Conservation (phyloP, 2,888 invertebrate genomes). For the Platynereis dumerilii region DNA sequence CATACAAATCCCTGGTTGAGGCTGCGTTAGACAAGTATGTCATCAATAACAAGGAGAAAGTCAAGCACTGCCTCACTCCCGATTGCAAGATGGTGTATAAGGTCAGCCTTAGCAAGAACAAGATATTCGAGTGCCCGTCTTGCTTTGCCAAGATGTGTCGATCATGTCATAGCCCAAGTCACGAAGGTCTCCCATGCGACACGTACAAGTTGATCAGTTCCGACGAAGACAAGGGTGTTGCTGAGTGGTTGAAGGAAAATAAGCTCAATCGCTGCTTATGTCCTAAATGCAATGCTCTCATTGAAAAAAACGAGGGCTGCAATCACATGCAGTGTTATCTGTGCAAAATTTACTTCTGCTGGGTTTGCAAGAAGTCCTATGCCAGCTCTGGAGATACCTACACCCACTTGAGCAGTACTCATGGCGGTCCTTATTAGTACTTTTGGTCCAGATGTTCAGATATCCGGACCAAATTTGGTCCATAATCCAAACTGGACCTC, state of each 20-base stretch:
- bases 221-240: constrained; percentile 32
- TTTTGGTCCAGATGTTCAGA: too few species aligned
- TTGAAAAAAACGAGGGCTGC: constrained; percentile 54
- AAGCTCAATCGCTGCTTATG: constrained; percentile 42
- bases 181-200: constrained; percentile 48
- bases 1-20: constrained; percentile 30
- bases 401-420: constrained; percentile 37
- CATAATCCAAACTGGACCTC: too few species aligned
- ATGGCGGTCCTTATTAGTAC: constrained; percentile 10
- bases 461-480: too few species aligned
- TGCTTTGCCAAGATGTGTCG: constrained; percentile 46
- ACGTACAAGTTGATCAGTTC: constrained; percentile 38
- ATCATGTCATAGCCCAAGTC: constrained; percentile 46
- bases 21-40: constrained; percentile 44
- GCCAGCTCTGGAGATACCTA: constrained; percentile 38
- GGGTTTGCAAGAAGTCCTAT: constrained; percentile 47
- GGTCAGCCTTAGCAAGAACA: constrained; percentile 34
- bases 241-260: constrained; percentile 37
- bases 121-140: constrained; percentile 39
- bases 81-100: constrained; percentile 51
- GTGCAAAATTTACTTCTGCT: constrained; percentile 51
- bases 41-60: constrained; percentile 34
- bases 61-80: constrained; percentile 49
- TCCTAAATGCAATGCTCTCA: constrained; percentile 45
- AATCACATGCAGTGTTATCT: constrained; percentile 47